Conservation (phyloP, 2,888 invertebrate species). For the Melanotus villosus region DNA sequence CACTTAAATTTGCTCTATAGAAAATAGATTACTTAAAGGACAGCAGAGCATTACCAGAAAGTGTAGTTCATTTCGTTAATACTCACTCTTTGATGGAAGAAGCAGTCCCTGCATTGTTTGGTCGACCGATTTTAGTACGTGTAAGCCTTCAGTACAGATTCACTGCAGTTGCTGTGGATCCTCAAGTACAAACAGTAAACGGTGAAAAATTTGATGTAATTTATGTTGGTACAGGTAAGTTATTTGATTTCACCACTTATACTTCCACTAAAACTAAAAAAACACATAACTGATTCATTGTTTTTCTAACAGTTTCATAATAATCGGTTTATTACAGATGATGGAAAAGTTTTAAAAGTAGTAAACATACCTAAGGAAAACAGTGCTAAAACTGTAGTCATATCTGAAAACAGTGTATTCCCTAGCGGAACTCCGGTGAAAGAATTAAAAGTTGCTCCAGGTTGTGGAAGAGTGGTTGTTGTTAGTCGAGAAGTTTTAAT, state of each 20-base stretch:
- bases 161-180: conserved; percentile 93
- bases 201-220: conserved; percentile 91
- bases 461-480: conserved; percentile 87
- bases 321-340: no score
- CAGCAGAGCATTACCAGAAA: conserved; percentile 87
- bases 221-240: conserved; percentile 89
- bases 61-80: conserved; percentile 93
- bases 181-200: conserved; percentile 90
- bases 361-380: conserved; percentile 78
- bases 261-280: no score
- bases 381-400: conserved; percentile 79
- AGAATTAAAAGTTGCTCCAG: conserved; percentile 82
- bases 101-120: conserved; percentile 88
- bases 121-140: conserved; percentile 87
- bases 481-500: conserved; percentile 90
- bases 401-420: conserved; percentile 88
- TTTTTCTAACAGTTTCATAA: no score
- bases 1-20: no score
- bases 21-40: no score
- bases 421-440: conserved; percentile 79
- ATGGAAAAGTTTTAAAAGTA: conserved; percentile 92
- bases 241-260: no score
- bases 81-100: conserved; percentile 96
- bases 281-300: no score
- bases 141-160: conserved; percentile 90